A percentile compares a stretch with the other conserved stretches of the same genome.
These are phyloP conservation scores for Philaethria dido DNA, from an alignment of 2,888 invertebrate species.

Conservation along the genomic window DNA sequence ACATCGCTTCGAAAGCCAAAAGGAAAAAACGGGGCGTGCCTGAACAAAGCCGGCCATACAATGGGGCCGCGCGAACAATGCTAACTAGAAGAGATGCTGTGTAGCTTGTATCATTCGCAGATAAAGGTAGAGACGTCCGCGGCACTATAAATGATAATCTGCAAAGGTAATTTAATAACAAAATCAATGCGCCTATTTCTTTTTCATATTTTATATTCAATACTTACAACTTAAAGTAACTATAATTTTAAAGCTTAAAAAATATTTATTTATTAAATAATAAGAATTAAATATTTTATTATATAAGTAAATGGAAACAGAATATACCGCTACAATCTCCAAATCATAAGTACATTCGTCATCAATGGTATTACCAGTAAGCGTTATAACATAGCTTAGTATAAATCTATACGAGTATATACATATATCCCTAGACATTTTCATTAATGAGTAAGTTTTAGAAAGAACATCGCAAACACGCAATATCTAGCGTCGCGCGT, in stretches of 20 bases:
- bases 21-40: slow-evolving; percentile 79
- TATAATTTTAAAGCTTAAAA: too few relatives aligned
- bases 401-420: neutral
- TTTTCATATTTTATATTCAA: too few relatives aligned
- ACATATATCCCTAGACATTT: neutral
- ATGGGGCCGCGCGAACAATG: slow-evolving; percentile 76
- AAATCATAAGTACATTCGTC: too few relatives aligned
- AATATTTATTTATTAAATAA: too few relatives aligned
- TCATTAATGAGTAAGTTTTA: neutral
- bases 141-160: slow-evolving; percentile 23
- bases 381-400: neutral
- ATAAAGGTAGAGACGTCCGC: slow-evolving; percentile 59
- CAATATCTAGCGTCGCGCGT: slow-evolving; percentile 53
- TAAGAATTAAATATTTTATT: too few relatives aligned
- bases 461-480: slow-evolving; percentile 36
- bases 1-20: slow-evolving; percentile 70
- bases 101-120: slow-evolving; percentile 74
- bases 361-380: neutral
- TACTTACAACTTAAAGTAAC: too few relatives aligned
- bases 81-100: slow-evolving; percentile 71
- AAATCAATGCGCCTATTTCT: neutral
- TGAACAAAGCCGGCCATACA: slow-evolving; percentile 75
- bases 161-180: neutral
- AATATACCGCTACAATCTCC: too few relatives aligned
- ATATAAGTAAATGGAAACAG: too few relatives aligned